These are phyloP conservation scores for Eurois occulta DNA, from an alignment of 2,888 invertebrate species.

Conservation along the genomic window DNA sequence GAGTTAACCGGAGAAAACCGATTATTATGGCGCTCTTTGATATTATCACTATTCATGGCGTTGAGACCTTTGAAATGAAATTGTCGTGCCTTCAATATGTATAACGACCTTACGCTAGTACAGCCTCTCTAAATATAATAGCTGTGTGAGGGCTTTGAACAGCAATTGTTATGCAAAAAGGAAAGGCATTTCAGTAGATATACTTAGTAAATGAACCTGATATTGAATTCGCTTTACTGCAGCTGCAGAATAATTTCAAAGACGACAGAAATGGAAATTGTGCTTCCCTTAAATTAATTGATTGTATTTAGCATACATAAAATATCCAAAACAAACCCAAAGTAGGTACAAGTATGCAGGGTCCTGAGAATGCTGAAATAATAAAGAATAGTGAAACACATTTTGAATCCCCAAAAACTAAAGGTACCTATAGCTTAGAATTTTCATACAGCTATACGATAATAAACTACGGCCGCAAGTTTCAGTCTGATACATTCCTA, in stretches of 20 bases:
- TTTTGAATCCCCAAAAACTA: background rate
- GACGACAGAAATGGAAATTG: background rate
- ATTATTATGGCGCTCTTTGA: conserved; percentile 28
- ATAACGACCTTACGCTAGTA: conserved; percentile 35
- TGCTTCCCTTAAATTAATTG: background rate
- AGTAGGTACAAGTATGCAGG: background rate
- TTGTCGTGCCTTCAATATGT: conserved; percentile 24
- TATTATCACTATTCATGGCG: conserved; percentile 17
- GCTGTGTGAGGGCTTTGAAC: conserved; percentile 30
- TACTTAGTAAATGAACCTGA: background rate
- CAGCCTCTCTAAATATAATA: conserved; percentile 35
- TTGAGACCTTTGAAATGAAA: conserved; percentile 32
- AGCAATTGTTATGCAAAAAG: conserved; percentile 23
- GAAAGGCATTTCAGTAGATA: conserved; percentile 23
- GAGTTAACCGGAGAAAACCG: conserved; percentile 9
- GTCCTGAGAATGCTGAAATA: background rate
- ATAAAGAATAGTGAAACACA: background rate
- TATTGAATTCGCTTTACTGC: background rate
- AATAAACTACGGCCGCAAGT: background rate
- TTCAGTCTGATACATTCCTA: background rate
- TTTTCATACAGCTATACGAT: background rate
- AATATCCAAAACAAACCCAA: background rate
- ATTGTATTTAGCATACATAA: background rate
- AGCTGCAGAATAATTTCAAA: conserved; percentile 1
- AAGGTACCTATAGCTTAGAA: background rate